Percentiles rank a stretch among this genome's conserved stretches.
phyloP scores from a whole-genome alignment of 2,113 vertebrate species.

The Pitta sordida region DNA sequence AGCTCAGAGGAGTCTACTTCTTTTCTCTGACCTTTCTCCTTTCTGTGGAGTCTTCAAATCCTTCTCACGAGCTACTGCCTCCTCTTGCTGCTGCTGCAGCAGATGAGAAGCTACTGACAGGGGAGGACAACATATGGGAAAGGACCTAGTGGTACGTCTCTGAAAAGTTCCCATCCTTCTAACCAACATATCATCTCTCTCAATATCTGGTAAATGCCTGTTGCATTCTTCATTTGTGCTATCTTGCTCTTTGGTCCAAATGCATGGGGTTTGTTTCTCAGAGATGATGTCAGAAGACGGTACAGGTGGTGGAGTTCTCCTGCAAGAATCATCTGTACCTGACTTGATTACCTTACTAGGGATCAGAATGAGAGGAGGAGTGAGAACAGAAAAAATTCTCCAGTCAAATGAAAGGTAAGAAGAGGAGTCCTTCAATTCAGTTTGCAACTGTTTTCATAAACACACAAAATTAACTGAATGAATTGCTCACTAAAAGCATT shows the following conservation, averaged over 20 bases:
- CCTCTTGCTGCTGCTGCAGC: slow-evolving; percentile 1
- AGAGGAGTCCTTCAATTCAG: not conserved
- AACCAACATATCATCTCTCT: slow-evolving; percentile 82
- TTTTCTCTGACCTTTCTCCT: slow-evolving; percentile 30
- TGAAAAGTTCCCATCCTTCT: slow-evolving; percentile 70
- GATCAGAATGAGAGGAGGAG: not conserved
- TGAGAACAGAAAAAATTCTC: slow-evolving; percentile 4
- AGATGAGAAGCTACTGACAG: slow-evolving; percentile 8
- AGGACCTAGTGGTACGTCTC: slow-evolving; percentile 35
- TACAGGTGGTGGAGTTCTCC: not conserved
- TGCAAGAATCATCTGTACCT: slow-evolving; percentile 3
- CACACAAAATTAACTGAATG: not conserved
- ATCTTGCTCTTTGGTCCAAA: not conserved
- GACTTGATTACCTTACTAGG: not conserved
- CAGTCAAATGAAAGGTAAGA: not conserved
- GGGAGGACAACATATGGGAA: not conserved
- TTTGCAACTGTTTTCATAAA: not conserved
- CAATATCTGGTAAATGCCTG: slow-evolving; percentile 58
- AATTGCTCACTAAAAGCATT: not conserved
- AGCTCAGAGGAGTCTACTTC: slow-evolving; percentile 28
- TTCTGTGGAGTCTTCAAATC: not conserved
- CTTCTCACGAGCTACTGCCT: not conserved
- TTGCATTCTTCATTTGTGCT: slow-evolving; percentile 58
- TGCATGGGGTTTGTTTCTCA: not conserved
- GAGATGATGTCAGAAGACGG: not conserved